These are phyloP conservation scores for Drosophila rhopaloa DNA, from an alignment of 1,140 invertebrate species.

Conservation along the genomic window DNA sequence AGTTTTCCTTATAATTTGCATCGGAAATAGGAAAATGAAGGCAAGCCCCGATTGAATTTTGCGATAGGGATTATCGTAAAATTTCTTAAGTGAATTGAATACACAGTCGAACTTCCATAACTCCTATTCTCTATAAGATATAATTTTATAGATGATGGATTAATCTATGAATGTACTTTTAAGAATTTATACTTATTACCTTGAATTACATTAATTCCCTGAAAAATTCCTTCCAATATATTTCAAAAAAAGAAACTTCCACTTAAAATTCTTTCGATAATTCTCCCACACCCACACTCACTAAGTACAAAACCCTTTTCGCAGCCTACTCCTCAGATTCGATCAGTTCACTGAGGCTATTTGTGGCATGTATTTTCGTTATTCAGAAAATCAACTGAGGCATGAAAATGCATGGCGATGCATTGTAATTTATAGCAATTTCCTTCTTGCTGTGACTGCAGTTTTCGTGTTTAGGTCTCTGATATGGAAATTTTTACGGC, in stretches of 20 bases:
- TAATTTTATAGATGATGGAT: no score
- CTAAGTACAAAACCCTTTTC: neutral
- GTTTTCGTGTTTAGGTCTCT: slow-evolving; percentile 40
- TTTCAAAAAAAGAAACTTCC: no score
- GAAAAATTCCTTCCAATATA: no score
- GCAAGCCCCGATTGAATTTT: neutral
- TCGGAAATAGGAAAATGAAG: neutral
- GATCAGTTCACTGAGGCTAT: slow-evolving; percentile 29
- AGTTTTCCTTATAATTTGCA: slow-evolving; percentile 55
- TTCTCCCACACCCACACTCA: neutral
- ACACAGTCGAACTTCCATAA: no score
- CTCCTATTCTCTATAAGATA: no score
- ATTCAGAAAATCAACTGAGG: slow-evolving; percentile 58
- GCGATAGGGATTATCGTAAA: neutral
- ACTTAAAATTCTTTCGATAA: neutral
- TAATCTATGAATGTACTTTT: no score
- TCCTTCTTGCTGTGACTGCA: slow-evolving; percentile 63
- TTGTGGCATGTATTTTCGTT: slow-evolving; percentile 46
- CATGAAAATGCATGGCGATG: slow-evolving; percentile 65
- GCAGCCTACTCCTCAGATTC: slow-evolving; percentile 35
- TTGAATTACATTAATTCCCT: no score
- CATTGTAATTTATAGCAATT: slow-evolving; percentile 73
- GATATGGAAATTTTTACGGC: slow-evolving; percentile 58
- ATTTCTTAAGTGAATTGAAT: no score
- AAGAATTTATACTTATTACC: no score